These are phyloP conservation scores for Caenorhabditis brenneri DNA, from an alignment of 1,140 invertebrate species.

Conservation along the genomic window DNA sequence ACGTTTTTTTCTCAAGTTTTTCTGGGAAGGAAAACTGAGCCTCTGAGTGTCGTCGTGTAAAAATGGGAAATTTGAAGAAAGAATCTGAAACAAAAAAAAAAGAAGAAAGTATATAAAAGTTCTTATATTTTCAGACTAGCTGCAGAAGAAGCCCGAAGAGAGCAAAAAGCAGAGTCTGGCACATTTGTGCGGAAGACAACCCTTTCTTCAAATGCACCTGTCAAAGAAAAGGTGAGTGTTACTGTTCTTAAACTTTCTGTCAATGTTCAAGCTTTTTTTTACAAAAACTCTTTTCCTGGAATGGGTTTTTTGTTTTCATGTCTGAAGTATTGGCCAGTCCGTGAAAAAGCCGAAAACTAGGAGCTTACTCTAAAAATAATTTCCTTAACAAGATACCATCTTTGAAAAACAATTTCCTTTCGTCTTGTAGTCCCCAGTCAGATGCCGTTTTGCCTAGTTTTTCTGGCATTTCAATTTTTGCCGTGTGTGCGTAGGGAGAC, in stretches of 20 bases:
- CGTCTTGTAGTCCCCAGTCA: not conserved
- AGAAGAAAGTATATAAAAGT: not conserved
- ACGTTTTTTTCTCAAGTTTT: not conserved
- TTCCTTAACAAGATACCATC: not conserved
- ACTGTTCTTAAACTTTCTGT: constrained; percentile 43
- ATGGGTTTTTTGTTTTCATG: no score
- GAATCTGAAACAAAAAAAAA: not conserved
- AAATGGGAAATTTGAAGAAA: not conserved
- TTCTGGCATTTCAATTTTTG: constrained; percentile 39
- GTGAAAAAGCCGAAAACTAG: no score
- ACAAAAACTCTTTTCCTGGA: no score
- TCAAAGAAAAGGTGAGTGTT: constrained; percentile 68
- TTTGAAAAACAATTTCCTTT: not conserved
- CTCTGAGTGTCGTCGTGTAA: not conserved
- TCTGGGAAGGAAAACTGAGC: not conserved
- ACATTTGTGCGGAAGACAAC: constrained; percentile 50
- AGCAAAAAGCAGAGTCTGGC: constrained; percentile 63
- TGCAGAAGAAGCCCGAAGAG: constrained; percentile 70
- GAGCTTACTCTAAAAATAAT: not conserved
- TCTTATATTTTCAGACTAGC: constrained; percentile 59
- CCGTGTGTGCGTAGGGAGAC: constrained; percentile 5
- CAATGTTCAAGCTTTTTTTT: not conserved
- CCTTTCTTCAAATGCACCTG: constrained; percentile 50
- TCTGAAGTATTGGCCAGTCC: no score
- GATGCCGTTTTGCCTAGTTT: constrained; percentile 14